phyloP scores from a whole-genome alignment of 2,113 vertebrate genomes.

The Mesocricetus auratus region DNA sequence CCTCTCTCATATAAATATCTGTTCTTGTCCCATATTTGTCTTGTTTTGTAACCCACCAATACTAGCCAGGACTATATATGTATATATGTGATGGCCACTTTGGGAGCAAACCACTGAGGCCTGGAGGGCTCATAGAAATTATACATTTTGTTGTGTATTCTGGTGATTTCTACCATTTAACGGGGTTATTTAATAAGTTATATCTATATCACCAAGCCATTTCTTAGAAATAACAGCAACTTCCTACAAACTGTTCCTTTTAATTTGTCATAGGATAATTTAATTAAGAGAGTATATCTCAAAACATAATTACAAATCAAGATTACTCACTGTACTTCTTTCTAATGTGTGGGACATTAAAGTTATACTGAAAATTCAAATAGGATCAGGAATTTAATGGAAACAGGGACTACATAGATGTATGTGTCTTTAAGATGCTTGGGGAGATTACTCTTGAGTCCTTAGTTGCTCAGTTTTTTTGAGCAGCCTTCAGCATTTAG shows the following conservation, averaged over 20 bases:
- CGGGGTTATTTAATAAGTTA: neutral
- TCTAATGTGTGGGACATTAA: neutral
- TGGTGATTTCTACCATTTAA: neutral
- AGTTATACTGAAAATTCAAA: neutral
- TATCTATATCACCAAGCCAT: neutral
- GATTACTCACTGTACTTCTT: neutral
- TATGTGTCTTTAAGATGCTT: conserved; percentile 60
- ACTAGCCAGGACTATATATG: neutral
- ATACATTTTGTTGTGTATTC: neutral
- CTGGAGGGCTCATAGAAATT: neutral
- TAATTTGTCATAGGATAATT: conserved; percentile 40
- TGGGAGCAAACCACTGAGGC: neutral
- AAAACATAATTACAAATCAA: conserved; percentile 1
- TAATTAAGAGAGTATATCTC: conserved; percentile 1
- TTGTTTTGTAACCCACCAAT: neutral
- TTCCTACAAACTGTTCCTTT: neutral
- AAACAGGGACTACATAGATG: conserved; percentile 41
- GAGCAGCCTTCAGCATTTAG: conserved; percentile 62
- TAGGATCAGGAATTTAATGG: conserved; percentile 5
- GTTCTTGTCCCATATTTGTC: neutral
- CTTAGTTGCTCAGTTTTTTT: conserved; percentile 69
- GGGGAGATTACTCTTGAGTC: conserved; percentile 54
- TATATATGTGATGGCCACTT: too few relatives aligned
- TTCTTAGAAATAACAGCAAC: neutral
- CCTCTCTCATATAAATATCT: neutral